Percentiles rank a stretch among this genome's conserved stretches.
These are phyloP conservation scores for Caenorhabditis angaria DNA, from an alignment of 2,888 invertebrate species.

Conservation along the genomic window DNA sequence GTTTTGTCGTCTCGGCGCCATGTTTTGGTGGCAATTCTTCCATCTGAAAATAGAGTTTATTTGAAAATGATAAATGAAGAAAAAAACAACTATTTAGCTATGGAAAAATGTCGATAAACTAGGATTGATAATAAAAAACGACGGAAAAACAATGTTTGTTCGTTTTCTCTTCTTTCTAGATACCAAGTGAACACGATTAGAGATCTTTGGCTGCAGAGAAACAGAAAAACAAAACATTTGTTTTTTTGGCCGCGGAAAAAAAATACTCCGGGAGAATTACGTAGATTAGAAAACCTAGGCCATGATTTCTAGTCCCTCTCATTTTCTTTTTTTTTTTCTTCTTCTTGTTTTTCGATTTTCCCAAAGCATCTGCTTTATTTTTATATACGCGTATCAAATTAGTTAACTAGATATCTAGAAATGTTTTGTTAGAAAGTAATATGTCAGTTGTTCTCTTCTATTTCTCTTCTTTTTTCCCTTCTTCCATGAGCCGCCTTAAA, in stretches of 20 bases:
- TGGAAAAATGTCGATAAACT: slow-evolving; percentile 4
- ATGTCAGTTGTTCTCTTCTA: background rate
- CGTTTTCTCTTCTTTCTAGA: background rate
- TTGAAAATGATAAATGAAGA: slow-evolving; percentile 4
- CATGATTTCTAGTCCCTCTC: background rate
- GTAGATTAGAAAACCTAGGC: background rate
- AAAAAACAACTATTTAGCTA: background rate
- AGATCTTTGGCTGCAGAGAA: background rate
- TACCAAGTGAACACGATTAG: slow-evolving; percentile 1
- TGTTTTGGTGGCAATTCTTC: slow-evolving; percentile 12
- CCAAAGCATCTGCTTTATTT: background rate
- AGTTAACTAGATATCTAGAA: background rate
- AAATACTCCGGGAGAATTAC: background rate
- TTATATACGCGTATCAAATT: background rate
- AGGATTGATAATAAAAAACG: slow-evolving; percentile 1
- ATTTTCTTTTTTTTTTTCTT: background rate
- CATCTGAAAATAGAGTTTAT: no score
- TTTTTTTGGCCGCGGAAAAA: no score
- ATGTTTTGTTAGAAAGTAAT: background rate
- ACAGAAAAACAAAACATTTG: background rate
- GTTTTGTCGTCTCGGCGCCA: slow-evolving; percentile 42
- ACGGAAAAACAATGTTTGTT: background rate
- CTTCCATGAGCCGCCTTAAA: background rate
- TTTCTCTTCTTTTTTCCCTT: no score
- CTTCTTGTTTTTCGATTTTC: background rate